Conservation (phyloP, 1,140 invertebrate genomes). For the Lepidotrigona ventralis region DNA sequence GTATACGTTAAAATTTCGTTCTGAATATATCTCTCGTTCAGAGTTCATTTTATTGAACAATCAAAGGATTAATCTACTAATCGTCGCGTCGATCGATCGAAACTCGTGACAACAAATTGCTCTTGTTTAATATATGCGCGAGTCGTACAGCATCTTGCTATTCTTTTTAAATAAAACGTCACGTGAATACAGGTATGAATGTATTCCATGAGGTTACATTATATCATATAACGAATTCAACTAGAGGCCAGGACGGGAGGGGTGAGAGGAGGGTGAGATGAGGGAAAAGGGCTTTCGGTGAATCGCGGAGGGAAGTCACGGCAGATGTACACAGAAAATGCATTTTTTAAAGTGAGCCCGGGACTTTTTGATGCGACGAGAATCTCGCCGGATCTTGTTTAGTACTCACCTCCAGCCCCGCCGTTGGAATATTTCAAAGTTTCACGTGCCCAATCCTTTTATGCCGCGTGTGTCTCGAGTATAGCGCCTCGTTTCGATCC, state of each 20-base stretch:
- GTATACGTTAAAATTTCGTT: no score
- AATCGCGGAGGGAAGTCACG: constrained; percentile 15
- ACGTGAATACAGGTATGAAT: background rate
- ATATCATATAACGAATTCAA: constrained; percentile 35
- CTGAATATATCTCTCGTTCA: no score
- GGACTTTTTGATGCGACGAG: constrained; percentile 35
- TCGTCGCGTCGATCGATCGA: no score
- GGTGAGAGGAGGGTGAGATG: background rate
- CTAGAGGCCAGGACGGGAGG: background rate
- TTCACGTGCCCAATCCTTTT: constrained; percentile 37
- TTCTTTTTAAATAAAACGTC: constrained; percentile 8
- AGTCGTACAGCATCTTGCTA: no score
- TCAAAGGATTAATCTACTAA: no score
- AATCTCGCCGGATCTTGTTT: constrained; percentile 45
- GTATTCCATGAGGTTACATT: constrained; percentile 23
- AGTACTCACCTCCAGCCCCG: background rate
- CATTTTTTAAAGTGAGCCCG: constrained; percentile 46
- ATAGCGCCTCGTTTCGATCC: background rate
- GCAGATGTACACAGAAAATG: constrained; percentile 35
- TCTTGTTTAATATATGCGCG: no score
- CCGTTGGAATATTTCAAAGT: constrained; percentile 45
- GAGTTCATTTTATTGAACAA: no score
- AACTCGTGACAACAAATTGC: no score
- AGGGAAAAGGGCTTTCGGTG: background rate
- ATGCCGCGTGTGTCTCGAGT: constrained; percentile 14